Evolutionary conservation across 2,888 invertebrate species (phyloP).

Genomic region (Calameuta idolon): DNA sequence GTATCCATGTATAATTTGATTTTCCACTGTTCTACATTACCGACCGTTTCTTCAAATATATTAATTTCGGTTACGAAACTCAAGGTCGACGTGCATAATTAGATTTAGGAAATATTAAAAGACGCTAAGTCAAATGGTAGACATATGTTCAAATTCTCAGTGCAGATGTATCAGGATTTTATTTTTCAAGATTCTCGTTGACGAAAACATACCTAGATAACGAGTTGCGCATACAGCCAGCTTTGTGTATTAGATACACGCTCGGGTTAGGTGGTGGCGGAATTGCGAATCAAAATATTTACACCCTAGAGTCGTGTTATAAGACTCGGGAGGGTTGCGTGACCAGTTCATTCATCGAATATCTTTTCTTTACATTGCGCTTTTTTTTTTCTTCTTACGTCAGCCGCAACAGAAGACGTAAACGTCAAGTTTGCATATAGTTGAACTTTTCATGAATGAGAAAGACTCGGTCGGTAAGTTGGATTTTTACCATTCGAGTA

Average conservation of each 20-base stretch:
- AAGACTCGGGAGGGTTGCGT: background rate
- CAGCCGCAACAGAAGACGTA: background rate
- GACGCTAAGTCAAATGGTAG: background rate
- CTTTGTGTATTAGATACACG: background rate
- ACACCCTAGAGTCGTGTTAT: background rate
- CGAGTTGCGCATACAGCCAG: background rate
- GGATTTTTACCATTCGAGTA: background rate
- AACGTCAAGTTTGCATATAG: background rate
- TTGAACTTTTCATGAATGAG: background rate
- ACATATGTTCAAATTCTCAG: background rate
- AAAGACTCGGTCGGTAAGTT: background rate
- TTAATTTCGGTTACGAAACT: background rate
- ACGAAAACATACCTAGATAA: background rate
- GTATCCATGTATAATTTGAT: background rate
- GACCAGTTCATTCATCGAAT: background rate
- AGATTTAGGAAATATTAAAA: background rate
- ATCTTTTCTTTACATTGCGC: background rate
- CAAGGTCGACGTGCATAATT: background rate
- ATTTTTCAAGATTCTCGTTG: background rate
- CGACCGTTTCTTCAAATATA: background rate
- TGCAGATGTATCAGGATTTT: background rate
- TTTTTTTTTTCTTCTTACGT: background rate
- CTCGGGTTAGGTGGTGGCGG: background rate
- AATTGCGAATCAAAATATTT: conserved; percentile 1
- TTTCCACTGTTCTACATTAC: background rate